Evolutionary conservation across 2,888 invertebrate species (phyloP).

Genomic region (Caenorhabditis angaria): DNA sequence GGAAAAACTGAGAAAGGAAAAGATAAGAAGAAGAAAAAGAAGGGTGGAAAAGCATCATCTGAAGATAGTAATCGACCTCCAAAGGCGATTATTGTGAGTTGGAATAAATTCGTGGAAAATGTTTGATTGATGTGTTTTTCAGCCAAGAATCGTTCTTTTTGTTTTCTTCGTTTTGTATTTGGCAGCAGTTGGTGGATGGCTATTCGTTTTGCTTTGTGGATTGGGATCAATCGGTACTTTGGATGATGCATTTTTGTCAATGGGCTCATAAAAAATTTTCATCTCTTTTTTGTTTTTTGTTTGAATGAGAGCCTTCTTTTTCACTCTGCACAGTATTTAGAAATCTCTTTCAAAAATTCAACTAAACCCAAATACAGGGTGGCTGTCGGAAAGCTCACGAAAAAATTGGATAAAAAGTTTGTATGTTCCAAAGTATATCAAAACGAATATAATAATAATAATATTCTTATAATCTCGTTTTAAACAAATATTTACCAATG

Average conservation of each 20-base stretch:
- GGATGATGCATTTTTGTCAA: not conserved
- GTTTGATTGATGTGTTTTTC: not conserved
- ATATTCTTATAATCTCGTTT: not conserved
- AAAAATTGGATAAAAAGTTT: too few relatives aligned
- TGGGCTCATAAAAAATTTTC: not conserved
- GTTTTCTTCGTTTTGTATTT: not conserved
- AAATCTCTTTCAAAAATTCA: too few relatives aligned
- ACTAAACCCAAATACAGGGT: not conserved
- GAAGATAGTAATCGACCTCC: not conserved
- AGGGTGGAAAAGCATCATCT: not conserved
- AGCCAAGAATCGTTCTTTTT: not conserved
- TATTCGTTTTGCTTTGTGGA: not conserved
- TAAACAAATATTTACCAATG: not conserved
- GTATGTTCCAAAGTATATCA: too few relatives aligned
- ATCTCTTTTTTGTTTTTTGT: too few relatives aligned
- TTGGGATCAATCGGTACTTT: not conserved
- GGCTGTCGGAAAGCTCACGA: not conserved
- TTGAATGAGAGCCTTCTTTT: too few relatives aligned
- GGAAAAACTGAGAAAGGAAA: not conserved
- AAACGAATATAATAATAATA: too few relatives aligned
- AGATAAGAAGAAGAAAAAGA: not conserved
- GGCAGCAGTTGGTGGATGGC: not conserved
- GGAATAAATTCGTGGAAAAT: not conserved
- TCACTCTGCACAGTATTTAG: too few relatives aligned
- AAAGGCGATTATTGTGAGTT: not conserved